Percentiles rank a stretch among this genome's conserved stretches.
These are phyloP conservation scores for Aphis craccivora DNA, from an alignment of 1,140 invertebrate species.

Conservation along the genomic window DNA sequence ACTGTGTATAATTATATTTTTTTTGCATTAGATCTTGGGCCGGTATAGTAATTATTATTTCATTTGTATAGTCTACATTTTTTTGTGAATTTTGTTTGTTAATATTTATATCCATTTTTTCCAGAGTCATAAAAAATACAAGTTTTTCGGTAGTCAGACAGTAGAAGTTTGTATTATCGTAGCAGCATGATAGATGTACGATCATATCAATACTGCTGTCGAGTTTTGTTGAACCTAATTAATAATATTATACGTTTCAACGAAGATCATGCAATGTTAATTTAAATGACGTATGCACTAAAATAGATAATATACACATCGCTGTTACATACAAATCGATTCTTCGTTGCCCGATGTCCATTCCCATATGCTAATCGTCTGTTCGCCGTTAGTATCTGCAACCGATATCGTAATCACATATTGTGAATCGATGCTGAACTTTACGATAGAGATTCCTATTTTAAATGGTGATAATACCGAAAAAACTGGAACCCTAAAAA, in stretches of 20 bases:
- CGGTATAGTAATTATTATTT: neutral
- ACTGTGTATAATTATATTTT: conserved; percentile 43
- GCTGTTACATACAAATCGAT: neutral
- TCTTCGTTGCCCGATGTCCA: neutral
- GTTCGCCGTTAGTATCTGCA: neutral
- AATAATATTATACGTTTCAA: neutral
- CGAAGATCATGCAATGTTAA: neutral
- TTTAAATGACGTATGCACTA: neutral
- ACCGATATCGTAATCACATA: conserved; percentile 27
- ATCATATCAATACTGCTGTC: neutral
- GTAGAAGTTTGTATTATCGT: neutral
- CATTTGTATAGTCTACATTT: neutral
- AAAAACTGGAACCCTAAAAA: neutral
- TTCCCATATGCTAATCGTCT: neutral
- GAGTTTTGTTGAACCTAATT: conserved; percentile 12
- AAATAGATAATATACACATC: neutral
- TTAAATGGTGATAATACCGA: neutral
- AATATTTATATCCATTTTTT: neutral
- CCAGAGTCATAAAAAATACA: conserved; percentile 33
- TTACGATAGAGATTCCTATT: neutral
- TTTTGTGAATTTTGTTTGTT: neutral
- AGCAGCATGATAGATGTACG: neutral
- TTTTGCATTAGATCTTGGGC: neutral
- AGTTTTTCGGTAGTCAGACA: conserved; percentile 26
- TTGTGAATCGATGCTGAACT: conserved; percentile 23